A percentile compares a stretch with the other conserved stretches of the same genome.
These are phyloP conservation scores for Phalera bucephala DNA, from an alignment of 2,888 invertebrate genomes.

Conservation along the genomic window DNA sequence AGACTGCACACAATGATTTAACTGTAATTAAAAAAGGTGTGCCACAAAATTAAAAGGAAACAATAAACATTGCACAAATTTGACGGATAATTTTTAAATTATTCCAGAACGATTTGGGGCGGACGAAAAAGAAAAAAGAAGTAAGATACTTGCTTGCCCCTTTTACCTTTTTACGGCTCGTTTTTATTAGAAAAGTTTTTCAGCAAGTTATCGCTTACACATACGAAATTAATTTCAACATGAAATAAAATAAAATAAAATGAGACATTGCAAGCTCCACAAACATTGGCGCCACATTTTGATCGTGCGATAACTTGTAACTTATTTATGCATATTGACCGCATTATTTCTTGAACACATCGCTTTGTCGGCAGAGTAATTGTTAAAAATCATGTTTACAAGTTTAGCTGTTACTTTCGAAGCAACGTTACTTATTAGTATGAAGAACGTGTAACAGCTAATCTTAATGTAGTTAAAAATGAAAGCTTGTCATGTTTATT, in stretches of 20 bases:
- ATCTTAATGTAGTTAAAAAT: constrained; percentile 56
- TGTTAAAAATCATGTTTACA: constrained; percentile 45
- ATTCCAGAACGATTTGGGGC: constrained; percentile 96
- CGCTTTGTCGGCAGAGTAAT: constrained; percentile 71
- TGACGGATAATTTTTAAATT: constrained; percentile 77
- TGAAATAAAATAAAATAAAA: no score
- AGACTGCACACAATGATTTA: constrained; percentile 34
- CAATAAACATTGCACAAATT: constrained; percentile 39
- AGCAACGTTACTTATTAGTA: constrained; percentile 14
- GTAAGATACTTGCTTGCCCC: constrained; percentile 91
- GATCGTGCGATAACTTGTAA: constrained; percentile 77
- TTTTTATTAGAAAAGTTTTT: constrained; percentile 73
- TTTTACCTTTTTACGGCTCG: constrained; percentile 80
- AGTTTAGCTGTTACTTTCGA: constrained; percentile 65
- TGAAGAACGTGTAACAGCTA: constrained; percentile 54
- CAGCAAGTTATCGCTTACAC: constrained; percentile 79
- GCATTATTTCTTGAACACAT: constrained; percentile 74
- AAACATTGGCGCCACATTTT: constrained; percentile 58
- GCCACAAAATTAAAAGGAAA: constrained; percentile 28
- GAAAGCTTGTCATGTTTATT: constrained; percentile 72
- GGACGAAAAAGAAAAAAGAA: constrained; percentile 99
- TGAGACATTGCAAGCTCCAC: constrained; percentile 45
- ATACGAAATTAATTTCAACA: constrained; percentile 56
- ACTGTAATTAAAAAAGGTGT: constrained; percentile 30
- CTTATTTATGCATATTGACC: constrained; percentile 67